Base-by-base conservation (phyloP, 1,140 invertebrate species). In the Notospermus geniculatus region DNA sequence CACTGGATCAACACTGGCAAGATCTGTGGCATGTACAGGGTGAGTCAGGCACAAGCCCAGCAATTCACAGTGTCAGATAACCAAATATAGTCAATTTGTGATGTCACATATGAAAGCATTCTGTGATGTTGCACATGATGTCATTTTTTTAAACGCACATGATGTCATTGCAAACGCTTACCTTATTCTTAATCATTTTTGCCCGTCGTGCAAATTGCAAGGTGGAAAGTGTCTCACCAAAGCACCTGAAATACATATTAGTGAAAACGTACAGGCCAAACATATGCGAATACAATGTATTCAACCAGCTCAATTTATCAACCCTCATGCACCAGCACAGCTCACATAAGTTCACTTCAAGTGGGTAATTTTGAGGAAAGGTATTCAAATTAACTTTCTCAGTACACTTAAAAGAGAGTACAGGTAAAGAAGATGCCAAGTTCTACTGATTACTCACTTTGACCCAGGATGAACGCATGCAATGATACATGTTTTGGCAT, bases 401-500 rank as follows among this genome's bases (percentile, higher is more conserved):
- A n/a, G n/a, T n/a, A n/a, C n/a, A 54, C 55, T 39, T n/a, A 41
- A 41, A 57, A 43, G 15, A n/a, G 2, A 50, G 1, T 57, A n/a
- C n/a, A 50, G 19, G 4, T 4, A 19, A n/a, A 57, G 1, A n/a
- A 52, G n/a, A 19, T 57, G 28, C 2, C 11, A 22, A 54, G 19
- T 25, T 54, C 5, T 54, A 36, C 23, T 43, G 13, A 13, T 28
- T 9, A 65, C 63, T 67, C 68, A 79, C 74, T 68, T 79, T 2
- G 73, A 61, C 53, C 73, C 71, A 28, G 78, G 75, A 66, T 80
- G 77, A n/a, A 78, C 68, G 68, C 78, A 80, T 1, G 76, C 78
- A 43, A 96, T 91, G 54, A 96, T 90, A n/a, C 88, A 85, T 0
- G 92, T 94, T 72, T 88, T 88, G 0, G 91, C 88, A 81, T 95